phyloP scores from a whole-genome alignment of 2,113 vertebrate species.

The Oncorhynchus keta region DNA sequence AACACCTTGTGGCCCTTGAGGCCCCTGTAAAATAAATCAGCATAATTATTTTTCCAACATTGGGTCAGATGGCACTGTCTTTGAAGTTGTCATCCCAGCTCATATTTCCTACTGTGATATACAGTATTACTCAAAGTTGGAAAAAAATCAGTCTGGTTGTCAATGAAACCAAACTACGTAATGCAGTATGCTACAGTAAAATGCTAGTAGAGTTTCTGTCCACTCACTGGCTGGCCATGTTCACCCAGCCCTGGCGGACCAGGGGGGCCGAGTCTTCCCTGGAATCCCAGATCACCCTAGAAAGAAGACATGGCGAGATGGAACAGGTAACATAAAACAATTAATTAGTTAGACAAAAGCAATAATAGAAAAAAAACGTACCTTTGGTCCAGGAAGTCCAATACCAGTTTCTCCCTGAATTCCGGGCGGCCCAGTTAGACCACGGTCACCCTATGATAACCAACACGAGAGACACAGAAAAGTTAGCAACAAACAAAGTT shows the following conservation, averaged over 20 bases:
- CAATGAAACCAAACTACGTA: background rate
- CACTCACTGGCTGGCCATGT: constrained; percentile 80
- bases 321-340: background rate
- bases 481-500: background rate
- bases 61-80: background rate
- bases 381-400: constrained; percentile 85
- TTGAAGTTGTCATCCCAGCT: background rate
- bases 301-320: constrained; percentile 30
- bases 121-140: background rate
- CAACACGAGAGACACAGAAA: constrained; percentile 24
- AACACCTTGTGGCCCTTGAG: constrained; percentile 86
- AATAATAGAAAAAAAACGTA: constrained; percentile 40
- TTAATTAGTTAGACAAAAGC: background rate
- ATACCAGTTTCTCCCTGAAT: constrained; percentile 85
- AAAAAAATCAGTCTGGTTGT: background rate
- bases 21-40: constrained; percentile 73
- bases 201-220: background rate
- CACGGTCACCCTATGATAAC: constrained; percentile 83
- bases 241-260: constrained; percentile 85
- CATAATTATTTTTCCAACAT: background rate
- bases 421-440: constrained; percentile 77
- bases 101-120: background rate
- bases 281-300: constrained; percentile 84
- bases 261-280: constrained; percentile 79
- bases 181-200: background rate